A percentile compares a stretch with the other conserved stretches of the same genome.
Evolutionary conservation across 1,140 invertebrate species (phyloP).

Genomic region (Aphelenchoides fujianensis): DNA sequence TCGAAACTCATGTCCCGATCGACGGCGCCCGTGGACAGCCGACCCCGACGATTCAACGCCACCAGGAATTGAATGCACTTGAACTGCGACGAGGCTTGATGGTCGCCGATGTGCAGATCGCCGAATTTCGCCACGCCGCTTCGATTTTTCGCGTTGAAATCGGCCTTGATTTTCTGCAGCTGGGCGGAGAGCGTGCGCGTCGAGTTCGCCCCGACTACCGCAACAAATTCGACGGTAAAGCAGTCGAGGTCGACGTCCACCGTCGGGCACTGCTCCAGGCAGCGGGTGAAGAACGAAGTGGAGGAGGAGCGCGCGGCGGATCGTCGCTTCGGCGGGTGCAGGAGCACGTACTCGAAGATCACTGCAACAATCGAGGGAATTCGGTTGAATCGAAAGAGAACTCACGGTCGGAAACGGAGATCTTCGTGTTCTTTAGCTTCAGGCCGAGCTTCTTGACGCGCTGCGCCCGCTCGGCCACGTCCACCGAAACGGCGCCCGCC

Average conservation of each 20-base stretch:
- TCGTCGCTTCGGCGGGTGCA: slow-evolving; percentile 3
- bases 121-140: slow-evolving; percentile 18
- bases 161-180: slow-evolving; percentile 18
- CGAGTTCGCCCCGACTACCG: slow-evolving; percentile 5
- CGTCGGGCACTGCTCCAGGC: slow-evolving; percentile 3
- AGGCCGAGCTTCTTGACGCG: slow-evolving; percentile 35
- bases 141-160: slow-evolving; percentile 16
- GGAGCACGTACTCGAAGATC: slow-evolving; percentile 31
- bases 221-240: slow-evolving; percentile 23
- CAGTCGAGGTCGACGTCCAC: slow-evolving; percentile 24
- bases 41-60: slow-evolving; percentile 9
- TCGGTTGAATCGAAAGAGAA: neutral
- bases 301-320: too few relatives aligned
- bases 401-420: slow-evolving; percentile 36
- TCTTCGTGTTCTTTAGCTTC: slow-evolving; percentile 27
- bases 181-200: slow-evolving; percentile 17
- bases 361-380: slow-evolving; percentile 20
- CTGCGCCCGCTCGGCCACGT: slow-evolving; percentile 22
- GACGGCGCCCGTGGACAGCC: neutral
- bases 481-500: slow-evolving; percentile 37
- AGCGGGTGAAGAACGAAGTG: too few relatives aligned
- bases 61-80: slow-evolving; percentile 33
- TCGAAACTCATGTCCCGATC: slow-evolving; percentile 2
- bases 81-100: slow-evolving; percentile 28
- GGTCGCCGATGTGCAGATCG: slow-evolving; percentile 35